phyloP scores from a whole-genome alignment of 2,888 invertebrate genomes.

The Macrophya annulata region DNA sequence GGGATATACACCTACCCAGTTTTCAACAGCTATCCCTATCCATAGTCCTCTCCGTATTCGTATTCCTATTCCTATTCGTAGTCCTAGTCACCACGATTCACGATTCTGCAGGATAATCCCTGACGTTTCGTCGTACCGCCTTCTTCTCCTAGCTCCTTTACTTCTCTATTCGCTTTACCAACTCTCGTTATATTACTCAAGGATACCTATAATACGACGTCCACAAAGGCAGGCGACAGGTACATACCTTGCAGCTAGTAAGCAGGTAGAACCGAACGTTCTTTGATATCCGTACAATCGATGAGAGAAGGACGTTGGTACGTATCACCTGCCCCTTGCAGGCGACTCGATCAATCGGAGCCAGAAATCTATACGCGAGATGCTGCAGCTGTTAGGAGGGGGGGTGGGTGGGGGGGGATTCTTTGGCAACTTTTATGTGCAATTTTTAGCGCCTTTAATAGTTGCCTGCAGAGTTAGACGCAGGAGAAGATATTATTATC shows the following conservation, averaged over 20 bases:
- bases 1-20: neutral
- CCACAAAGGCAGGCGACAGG: slow-evolving; percentile 36
- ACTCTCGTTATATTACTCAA: neutral
- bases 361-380: neutral
- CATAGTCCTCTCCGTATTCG: too few relatives aligned
- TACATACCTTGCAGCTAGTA: slow-evolving; percentile 5
- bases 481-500: neutral
- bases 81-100: slow-evolving; percentile 3
- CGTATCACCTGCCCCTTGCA: neutral
- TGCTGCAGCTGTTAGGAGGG: slow-evolving; percentile 9
- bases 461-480: neutral
- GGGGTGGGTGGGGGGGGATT: too few relatives aligned
- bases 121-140: neutral
- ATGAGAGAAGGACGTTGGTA: neutral
- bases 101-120: slow-evolving; percentile 16
- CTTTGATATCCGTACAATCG: neutral
- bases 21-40: too few relatives aligned
- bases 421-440: neutral
- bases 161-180: neutral
- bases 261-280: slow-evolving; percentile 15
- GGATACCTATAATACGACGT: neutral
- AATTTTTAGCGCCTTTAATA: neutral
- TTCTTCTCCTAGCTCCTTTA: neutral
- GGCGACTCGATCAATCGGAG: neutral
- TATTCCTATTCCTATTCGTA: neutral